Evolutionary conservation across 2,797 vertebrate species (phyloP).

Genomic region (Poeciliopsis presidionis): DNA sequence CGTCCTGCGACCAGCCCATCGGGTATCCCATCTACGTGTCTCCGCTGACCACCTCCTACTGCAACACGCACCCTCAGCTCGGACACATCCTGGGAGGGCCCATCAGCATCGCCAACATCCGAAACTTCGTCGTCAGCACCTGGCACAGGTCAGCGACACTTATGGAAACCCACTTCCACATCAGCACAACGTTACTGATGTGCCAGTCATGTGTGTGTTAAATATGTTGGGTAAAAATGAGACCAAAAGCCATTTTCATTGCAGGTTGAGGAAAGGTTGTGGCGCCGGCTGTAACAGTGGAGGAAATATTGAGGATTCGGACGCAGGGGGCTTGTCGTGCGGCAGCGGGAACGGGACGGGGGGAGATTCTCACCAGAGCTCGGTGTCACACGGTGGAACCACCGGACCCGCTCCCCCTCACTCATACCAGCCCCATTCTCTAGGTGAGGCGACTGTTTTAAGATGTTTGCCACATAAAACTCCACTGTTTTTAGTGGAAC

Average conservation of each 20-base stretch:
- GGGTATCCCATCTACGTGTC: conserved; percentile 99
- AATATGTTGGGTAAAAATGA: not conserved
- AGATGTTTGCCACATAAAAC: too few species aligned
- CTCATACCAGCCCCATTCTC: conserved; percentile 84
- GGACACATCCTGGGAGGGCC: conserved; percentile 93
- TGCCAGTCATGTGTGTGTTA: not conserved
- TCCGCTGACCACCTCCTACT: conserved; percentile 96
- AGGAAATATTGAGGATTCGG: conserved; percentile 96
- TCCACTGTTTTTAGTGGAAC: not conserved
- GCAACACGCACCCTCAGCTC: conserved; percentile 93
- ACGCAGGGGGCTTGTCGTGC: conserved; percentile 88
- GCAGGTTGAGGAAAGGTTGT: conserved; percentile 94
- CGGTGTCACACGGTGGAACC: conserved; percentile 84
- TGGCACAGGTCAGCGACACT: conserved; percentile 90
- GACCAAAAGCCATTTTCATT: not conserved
- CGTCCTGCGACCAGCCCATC: conserved; percentile 97
- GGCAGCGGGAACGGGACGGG: conserved; percentile 86
- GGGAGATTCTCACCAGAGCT: conserved; percentile 88
- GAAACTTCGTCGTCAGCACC: conserved; percentile 92
- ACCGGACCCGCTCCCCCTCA: conserved; percentile 84
- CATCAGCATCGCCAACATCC: conserved; percentile 94
- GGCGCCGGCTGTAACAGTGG: conserved; percentile 98
- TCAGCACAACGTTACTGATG: not conserved
- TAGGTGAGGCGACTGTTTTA: conserved; percentile 79
- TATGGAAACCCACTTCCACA: not conserved